Base-by-base conservation (phyloP, 2,113 vertebrate genomes). In the Anguilla japonica region DNA sequence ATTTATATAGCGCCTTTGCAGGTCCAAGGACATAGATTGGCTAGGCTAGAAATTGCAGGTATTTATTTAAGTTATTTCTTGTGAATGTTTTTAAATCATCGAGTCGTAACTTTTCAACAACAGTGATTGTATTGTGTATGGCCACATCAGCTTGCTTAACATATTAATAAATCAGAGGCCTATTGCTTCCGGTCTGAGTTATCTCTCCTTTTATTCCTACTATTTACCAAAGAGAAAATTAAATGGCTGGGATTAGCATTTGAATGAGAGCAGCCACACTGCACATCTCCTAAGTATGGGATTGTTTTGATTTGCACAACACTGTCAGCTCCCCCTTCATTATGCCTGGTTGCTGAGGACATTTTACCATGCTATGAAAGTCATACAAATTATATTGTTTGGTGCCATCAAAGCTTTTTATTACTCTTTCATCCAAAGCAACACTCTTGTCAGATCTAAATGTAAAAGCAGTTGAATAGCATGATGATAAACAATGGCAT, bases 201-300 rank as follows among this genome's bases (percentile, higher is more conserved):
- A 26, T 67, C 13, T n/a, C 50, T 56, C 83, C 82, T 84, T 41
- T 71, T 84, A 84, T 67, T 41, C 60, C 57, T n/a, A 71, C 41
- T 50, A 43, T 86, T 41, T 82, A 39, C 71, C 53, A 71, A 46
- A 82, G 80, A 67, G 14, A 57, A 40, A 86, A 29, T 26, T 29
- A 82, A 81, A 86, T 86, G 56, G 85, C 80, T 71, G 63, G 39
- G 81, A 86, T 82, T 86, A 67, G 39, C 85, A 86, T 86, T 86
- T 67, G 79, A 86, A 86, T 82, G 80, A 82, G 85, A 82, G 57
- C 41, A 63, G 50, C 22, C n/a, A 8, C 7, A 29, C 80, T 34
- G 60, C 40, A 41, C 11, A 8, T 60, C 84, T 40, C 29, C 34
- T 67, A 57, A 53, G 18, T 39, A 50, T 67, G 79, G 79, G 20